These are phyloP conservation scores for Pseudochirops cupreus DNA, from an alignment of 2,797 vertebrate genomes.

Conservation along the genomic window DNA sequence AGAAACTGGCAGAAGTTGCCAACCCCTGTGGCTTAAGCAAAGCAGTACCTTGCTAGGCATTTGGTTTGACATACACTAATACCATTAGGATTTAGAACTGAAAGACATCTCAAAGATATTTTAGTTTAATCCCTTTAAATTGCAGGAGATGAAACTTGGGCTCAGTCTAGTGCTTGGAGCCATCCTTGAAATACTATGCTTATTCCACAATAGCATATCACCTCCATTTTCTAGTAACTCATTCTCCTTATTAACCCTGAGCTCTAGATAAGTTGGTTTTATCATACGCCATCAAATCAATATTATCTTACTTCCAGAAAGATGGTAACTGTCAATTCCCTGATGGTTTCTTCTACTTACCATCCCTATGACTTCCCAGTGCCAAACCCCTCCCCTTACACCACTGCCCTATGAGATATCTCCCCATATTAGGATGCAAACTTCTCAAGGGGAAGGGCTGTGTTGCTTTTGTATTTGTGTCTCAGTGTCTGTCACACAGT, in stretches of 20 bases:
- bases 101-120: background rate
- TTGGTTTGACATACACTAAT: background rate
- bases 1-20: background rate
- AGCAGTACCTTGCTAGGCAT: background rate
- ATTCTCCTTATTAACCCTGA: background rate
- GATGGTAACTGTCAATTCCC: background rate
- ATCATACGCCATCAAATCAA: background rate
- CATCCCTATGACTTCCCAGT: background rate
- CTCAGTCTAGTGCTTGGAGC: background rate
- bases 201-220: background rate
- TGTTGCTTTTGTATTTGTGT: background rate
- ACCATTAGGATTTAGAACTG: background rate
- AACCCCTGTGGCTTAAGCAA: background rate
- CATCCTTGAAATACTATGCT: background rate
- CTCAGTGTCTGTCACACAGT: background rate
- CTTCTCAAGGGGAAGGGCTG: background rate
- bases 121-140: background rate
- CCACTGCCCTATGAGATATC: background rate
- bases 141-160: background rate
- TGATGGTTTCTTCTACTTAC: background rate
- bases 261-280: background rate
- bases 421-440: background rate
- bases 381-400: background rate
- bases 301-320: background rate
- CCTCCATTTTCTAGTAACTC: background rate